These are phyloP conservation scores for Bathynomus jamesi DNA, from an alignment of 1,140 invertebrate genomes.

Conservation along the genomic window DNA sequence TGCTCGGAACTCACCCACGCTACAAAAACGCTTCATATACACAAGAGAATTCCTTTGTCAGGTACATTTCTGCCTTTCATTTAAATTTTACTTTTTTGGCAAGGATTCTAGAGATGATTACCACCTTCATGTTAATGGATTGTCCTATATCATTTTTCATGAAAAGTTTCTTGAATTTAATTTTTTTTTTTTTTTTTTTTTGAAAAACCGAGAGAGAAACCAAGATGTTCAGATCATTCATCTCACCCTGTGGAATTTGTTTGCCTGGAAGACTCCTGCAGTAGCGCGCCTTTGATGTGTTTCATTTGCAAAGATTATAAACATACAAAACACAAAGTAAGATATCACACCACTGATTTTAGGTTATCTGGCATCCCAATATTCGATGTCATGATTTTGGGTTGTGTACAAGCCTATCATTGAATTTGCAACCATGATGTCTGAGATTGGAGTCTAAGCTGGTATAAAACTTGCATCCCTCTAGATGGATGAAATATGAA, in stretches of 20 bases:
- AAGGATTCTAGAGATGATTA: neutral
- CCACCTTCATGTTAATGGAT: neutral
- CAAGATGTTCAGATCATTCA: conserved; percentile 52
- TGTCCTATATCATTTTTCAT: too few species aligned
- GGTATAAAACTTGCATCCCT: too few species aligned
- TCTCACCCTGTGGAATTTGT: conserved; percentile 55
- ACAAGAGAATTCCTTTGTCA: conserved; percentile 53
- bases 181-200: neutral
- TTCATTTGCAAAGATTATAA: conserved; percentile 52
- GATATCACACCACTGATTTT: neutral
- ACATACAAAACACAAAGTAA: conserved; percentile 33
- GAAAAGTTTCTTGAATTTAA: too few species aligned
- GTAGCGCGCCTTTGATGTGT: conserved; percentile 50
- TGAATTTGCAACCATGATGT: conserved; percentile 16
- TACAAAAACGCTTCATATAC: conserved; percentile 50
- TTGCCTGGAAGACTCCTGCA: conserved; percentile 53
- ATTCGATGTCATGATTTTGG: conserved; percentile 41
- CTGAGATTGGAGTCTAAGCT: too few species aligned
- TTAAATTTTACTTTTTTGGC: neutral
- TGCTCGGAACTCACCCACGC: conserved; percentile 53
- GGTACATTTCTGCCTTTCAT: too few species aligned
- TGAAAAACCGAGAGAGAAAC: conserved; percentile 54
- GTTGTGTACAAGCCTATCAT: conserved; percentile 42
- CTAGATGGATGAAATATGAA: too few species aligned
- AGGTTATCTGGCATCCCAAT: conserved; percentile 52